These are phyloP conservation scores for Atlantisia rogersi DNA, from an alignment of 2,113 vertebrate species.

Conservation along the genomic window DNA sequence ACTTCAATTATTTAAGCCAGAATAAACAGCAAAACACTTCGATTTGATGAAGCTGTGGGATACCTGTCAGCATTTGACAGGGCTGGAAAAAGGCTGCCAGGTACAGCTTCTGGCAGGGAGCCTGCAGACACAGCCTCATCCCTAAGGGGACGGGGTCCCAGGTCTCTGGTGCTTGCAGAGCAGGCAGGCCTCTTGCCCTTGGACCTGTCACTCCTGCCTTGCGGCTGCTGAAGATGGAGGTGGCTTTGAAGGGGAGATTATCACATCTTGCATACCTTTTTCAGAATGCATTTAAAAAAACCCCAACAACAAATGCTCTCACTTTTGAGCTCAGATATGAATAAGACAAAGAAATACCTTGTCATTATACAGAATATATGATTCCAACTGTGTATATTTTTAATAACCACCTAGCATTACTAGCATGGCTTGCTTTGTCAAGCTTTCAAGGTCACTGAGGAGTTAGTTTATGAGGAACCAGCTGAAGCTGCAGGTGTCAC, in stretches of 20 bases:
- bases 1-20: neutral
- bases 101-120: neutral
- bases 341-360: neutral
- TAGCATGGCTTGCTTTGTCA: neutral
- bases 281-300: neutral
- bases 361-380: neutral
- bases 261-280: neutral
- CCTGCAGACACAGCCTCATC: neutral
- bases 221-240: neutral
- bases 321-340: neutral
- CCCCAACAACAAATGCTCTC: neutral
- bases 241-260: neutral
- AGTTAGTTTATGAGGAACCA: slow-evolving; percentile 42
- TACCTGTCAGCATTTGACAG: neutral
- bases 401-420: neutral
- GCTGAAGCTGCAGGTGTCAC: slow-evolving; percentile 3
- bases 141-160: rapidly evolving
- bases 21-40: neutral
- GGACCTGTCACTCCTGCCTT: rapidly evolving
- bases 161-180: neutral
- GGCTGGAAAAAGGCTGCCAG: neutral
- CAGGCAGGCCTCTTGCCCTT: neutral
- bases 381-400: neutral
- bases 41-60: neutral
- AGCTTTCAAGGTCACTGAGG: slow-evolving; percentile 1